These are phyloP conservation scores for human DNA, from an alignment of 2,113 vertebrate species.

Conservation along the genomic window GRCh38 chrX:150566501-150567000, in stretches of 20 bases:
- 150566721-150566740: neutral
- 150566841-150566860: conserved; percentile 12
- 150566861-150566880: conserved; percentile 14
- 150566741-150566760: neutral
- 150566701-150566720: neutral
- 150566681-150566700: neutral
- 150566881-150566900: conserved; percentile 8
- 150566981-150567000: neutral
- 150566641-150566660: neutral
- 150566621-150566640: neutral
- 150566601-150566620: neutral
- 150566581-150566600: neutral
- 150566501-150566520: neutral
- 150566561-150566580: neutral
- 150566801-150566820: neutral
- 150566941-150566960: conserved; percentile 50
- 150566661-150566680: neutral
- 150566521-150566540: neutral
- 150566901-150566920: conserved; percentile 43
- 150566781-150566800: neutral
- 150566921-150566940: conserved; percentile 49
- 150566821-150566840: neutral
- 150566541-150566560: neutral
- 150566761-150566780: neutral
- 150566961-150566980: conserved; percentile 10